These are phyloP conservation scores for Physella acuta DNA, from an alignment of 1,140 invertebrate species.

Conservation along the genomic window DNA sequence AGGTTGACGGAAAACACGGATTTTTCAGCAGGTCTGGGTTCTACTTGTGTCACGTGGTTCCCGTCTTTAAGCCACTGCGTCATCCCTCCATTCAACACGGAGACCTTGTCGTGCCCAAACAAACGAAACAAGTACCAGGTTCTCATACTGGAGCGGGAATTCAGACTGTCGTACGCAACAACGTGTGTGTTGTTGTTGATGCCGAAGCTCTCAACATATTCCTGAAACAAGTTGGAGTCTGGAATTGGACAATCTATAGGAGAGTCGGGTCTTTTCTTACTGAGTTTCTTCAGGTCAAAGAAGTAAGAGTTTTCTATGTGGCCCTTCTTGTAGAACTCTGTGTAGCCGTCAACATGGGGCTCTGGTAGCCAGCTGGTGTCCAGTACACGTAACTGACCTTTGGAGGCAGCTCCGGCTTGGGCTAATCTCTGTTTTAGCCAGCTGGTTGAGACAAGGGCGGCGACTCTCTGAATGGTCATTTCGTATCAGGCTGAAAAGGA, in stretches of 20 bases:
- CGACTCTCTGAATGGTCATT: background rate
- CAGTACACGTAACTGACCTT: background rate
- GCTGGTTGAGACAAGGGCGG: background rate
- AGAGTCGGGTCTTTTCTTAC: conserved; percentile 27
- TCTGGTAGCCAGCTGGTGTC: conserved; percentile 12
- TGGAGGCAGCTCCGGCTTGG: background rate
- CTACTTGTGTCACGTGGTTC: conserved; percentile 29
- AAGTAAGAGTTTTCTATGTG: conserved; percentile 42
- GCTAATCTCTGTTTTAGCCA: background rate
- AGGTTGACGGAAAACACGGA: conserved; percentile 38
- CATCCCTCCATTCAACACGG: conserved; percentile 41
- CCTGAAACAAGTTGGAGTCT: conserved; percentile 38
- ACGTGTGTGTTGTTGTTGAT: conserved; percentile 43
- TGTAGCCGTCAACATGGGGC: background rate
- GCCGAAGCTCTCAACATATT: conserved; percentile 41
- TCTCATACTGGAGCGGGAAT: conserved; percentile 32
- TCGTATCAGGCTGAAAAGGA: too few species aligned
- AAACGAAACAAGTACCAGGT: conserved; percentile 49
- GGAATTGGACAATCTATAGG: conserved; percentile 39
- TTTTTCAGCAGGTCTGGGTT: conserved; percentile 25
- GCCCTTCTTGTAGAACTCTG: background rate
- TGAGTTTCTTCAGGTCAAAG: conserved; percentile 39
- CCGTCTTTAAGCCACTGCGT: conserved; percentile 37
- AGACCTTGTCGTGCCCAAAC: conserved; percentile 40
- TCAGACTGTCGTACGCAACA: conserved; percentile 43